Evolutionary conservation across 2,113 vertebrate species (phyloP).

Genomic region (Carlito syrichta): DNA sequence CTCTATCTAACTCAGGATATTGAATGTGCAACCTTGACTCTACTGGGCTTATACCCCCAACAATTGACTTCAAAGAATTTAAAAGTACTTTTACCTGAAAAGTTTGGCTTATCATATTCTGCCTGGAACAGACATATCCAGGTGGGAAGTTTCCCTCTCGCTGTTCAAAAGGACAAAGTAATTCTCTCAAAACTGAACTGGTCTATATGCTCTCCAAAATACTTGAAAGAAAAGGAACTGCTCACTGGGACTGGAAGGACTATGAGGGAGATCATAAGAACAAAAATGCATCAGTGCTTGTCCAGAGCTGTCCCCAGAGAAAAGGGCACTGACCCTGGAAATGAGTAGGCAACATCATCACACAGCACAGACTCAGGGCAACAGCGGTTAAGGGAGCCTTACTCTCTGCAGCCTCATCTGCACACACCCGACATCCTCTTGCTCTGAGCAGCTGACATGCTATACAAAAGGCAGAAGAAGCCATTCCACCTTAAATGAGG

Average conservation of each 20-base stretch:
- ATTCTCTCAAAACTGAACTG: background rate
- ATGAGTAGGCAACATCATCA: background rate
- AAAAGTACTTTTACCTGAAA: background rate
- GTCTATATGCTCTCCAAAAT: background rate
- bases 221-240: background rate
- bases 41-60: background rate
- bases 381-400: background rate
- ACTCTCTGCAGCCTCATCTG: background rate
- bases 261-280: background rate
- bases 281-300: background rate
- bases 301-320: background rate
- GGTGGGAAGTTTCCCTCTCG: background rate
- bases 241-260: background rate
- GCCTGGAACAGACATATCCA: background rate
- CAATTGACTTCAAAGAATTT: background rate
- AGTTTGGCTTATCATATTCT: background rate
- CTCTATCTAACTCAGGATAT: background rate
- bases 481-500: background rate
- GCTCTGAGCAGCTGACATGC: background rate
- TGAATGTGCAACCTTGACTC: background rate
- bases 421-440: background rate
- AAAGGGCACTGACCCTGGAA: background rate
- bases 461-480: background rate
- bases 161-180: background rate
- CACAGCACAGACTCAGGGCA: background rate